Conservation (phyloP, 2,888 invertebrate species). For the Anoplius nigerrimus region DNA sequence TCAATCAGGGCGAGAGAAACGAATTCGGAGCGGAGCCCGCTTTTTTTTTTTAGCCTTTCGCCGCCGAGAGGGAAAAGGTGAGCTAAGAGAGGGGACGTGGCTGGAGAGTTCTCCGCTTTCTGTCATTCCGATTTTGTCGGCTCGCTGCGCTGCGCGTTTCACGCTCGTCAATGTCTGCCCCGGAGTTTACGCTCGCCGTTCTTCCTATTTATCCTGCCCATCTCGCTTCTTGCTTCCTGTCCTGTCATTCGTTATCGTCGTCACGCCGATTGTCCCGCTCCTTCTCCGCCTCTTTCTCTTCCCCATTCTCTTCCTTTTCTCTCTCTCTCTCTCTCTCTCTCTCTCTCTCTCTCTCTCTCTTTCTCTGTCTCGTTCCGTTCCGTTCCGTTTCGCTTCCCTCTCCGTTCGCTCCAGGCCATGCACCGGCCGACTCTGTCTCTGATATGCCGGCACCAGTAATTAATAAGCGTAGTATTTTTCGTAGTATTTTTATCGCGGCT, state of each 20-base stretch:
- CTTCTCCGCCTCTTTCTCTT: no score
- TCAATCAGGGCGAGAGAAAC: not conserved
- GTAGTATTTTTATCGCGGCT: conserved; percentile 25
- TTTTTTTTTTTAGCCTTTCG: no score
- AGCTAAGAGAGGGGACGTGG: no score
- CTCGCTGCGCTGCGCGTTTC: no score
- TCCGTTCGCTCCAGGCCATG: conserved; percentile 24
- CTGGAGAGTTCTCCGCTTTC: no score
- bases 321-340: not conserved
- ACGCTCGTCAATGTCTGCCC: no score
- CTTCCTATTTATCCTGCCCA: conserved; percentile 4
- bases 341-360: not conserved
- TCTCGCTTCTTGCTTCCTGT: conserved; percentile 5
- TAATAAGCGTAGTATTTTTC: conserved; percentile 24
- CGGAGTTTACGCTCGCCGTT: no score
- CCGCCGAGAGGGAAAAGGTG: no score
- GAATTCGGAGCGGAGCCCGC: no score
- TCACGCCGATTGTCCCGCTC: not conserved
- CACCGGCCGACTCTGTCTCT: not conserved
- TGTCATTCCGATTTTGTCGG: no score
- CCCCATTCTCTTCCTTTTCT: not conserved
- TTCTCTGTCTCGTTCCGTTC: no score
- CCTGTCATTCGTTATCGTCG: conserved; percentile 19
- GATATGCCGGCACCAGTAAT: conserved; percentile 11
- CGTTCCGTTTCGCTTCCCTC: not conserved